phyloP scores from a whole-genome alignment of 2,797 vertebrate genomes.

The Zalophus californianus region DNA sequence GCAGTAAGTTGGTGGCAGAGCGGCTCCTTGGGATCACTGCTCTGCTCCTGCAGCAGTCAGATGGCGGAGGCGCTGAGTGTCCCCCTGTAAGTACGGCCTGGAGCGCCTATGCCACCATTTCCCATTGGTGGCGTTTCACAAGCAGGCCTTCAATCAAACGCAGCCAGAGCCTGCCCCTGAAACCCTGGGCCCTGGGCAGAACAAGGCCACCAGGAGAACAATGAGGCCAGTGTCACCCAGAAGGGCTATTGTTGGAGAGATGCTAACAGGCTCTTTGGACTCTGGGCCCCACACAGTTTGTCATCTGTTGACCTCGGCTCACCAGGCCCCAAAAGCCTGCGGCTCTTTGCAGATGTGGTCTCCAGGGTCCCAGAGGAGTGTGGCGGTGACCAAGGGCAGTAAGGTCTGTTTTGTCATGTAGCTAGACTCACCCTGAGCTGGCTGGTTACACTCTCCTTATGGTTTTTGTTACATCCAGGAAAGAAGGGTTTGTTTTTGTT shows the following conservation, averaged over 20 bases:
- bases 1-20: not conserved
- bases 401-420: not conserved
- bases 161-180: not conserved
- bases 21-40: not conserved
- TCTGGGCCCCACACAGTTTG: not conserved
- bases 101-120: not conserved
- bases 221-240: not conserved
- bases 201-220: slow-evolving; percentile 6
- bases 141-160: not conserved
- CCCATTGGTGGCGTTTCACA: slow-evolving; percentile 1
- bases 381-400: not conserved
- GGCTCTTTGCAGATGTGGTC: slow-evolving; percentile 9
- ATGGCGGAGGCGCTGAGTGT: not conserved
- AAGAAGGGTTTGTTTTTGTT: not conserved
- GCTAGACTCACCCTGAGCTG: not conserved
- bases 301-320: slow-evolving; percentile 26
- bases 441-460: not conserved
- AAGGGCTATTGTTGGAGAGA: not conserved
- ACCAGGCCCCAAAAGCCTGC: not conserved
- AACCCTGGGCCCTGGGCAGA: not conserved
- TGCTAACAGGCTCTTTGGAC: slow-evolving; percentile 22
- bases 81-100: not conserved
- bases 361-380: not conserved
- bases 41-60: not conserved
- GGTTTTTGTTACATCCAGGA: not conserved